phyloP scores from a whole-genome alignment of 2,113 vertebrate species.

The Nothocercus nigrocapillus region DNA sequence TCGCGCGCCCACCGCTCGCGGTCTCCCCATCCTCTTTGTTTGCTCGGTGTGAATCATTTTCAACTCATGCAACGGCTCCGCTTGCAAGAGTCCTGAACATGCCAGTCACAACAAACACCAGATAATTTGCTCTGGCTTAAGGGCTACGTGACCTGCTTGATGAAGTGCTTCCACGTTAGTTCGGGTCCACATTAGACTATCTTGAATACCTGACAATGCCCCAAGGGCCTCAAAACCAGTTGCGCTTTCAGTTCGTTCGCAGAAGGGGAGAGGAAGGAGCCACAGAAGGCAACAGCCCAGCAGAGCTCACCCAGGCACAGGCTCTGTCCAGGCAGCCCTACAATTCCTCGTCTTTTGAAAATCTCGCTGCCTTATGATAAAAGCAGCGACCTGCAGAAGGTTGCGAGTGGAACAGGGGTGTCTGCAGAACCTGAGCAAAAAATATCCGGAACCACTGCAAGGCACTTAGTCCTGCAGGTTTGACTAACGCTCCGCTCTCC shows the following conservation, averaged over 20 bases:
- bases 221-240: background rate
- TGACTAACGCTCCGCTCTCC: background rate
- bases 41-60: background rate
- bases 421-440: background rate
- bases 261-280: background rate
- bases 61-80: background rate
- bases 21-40: background rate
- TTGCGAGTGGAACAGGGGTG: background rate
- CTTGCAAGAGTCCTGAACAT: background rate
- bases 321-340: background rate
- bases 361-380: background rate
- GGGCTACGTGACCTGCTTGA: background rate
- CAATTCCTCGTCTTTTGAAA: background rate
- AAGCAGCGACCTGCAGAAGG: background rate
- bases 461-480: background rate
- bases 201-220: rapidly evolving
- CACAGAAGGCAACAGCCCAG: rapidly evolving
- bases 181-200: background rate
- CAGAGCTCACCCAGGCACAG: background rate
- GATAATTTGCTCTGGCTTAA: background rate
- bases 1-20: background rate
- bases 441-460: background rate
- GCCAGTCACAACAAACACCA: background rate
- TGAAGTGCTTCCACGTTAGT: background rate
- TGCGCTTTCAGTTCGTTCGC: rapidly evolving